Conservation (phyloP, 2,797 vertebrate genomes). For the Sebastes taczanowskii region DNA sequence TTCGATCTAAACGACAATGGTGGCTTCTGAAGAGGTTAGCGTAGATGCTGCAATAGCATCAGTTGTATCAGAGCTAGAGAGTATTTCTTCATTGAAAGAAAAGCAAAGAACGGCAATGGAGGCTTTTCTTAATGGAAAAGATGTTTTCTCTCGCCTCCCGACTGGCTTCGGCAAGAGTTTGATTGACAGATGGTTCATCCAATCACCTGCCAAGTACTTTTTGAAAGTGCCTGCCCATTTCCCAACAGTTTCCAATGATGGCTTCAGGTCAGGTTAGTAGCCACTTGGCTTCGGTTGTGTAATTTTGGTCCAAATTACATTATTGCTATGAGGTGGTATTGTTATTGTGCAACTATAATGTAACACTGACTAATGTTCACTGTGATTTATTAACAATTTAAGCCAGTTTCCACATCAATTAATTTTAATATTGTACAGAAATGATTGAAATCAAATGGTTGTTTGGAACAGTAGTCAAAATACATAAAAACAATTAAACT, state of each 20-base stretch:
- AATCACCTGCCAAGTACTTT: not conserved
- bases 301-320: not conserved
- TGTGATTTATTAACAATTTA: not conserved
- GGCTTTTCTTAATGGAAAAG: too few relatives aligned
- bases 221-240: not conserved
- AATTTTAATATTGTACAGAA: not conserved
- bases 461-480: not conserved
- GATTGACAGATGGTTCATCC: not conserved
- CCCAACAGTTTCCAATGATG: not conserved
- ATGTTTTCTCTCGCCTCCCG: not conserved
- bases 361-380: not conserved
- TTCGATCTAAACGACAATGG: too few relatives aligned
- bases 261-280: not conserved
- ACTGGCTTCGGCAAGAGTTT: not conserved
- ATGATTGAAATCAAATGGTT: rapidly evolving
- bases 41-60: too few relatives aligned
- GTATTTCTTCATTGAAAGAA: too few relatives aligned
- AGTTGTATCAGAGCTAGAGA: not conserved
- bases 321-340: not conserved
- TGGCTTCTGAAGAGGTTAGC: too few relatives aligned
- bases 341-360: not conserved
- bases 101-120: too few relatives aligned
- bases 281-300: not conserved
- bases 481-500: not conserved
- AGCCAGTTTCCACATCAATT: not conserved